phyloP scores from a whole-genome alignment of 2,113 vertebrate species.

The Tachysurus fulvidraco region DNA sequence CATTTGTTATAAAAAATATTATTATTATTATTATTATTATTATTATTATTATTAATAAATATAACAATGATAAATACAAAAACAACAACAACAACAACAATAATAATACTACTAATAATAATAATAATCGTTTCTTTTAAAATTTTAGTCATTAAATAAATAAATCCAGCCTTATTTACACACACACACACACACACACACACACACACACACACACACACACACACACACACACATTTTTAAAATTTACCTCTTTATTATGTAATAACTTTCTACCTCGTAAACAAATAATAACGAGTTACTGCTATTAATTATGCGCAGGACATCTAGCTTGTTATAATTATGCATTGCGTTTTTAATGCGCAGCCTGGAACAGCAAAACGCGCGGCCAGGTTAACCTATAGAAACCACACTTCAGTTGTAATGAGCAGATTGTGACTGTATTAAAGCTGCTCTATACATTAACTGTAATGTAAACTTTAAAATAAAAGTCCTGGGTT shows the following conservation, averaged over 20 bases:
- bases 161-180: background rate
- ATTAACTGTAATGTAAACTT: background rate
- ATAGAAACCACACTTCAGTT: slow-evolving; percentile 10
- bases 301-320: background rate
- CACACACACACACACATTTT: background rate
- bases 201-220: background rate
- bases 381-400: slow-evolving; percentile 1
- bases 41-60: too few species aligned
- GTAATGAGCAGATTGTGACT: background rate
- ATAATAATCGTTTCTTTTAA: background rate
- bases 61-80: background rate
- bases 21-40: too few species aligned
- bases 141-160: background rate
- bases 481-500: background rate
- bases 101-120: background rate
- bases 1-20: too few species aligned
- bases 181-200: background rate
- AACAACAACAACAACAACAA: background rate
- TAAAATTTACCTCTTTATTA: background rate
- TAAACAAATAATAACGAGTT: background rate
- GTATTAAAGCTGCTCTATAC: background rate
- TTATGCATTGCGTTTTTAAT: background rate
- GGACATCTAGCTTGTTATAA: background rate
- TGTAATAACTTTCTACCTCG: background rate
- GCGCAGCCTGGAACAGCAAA: background rate